Evolutionary conservation across 2,113 vertebrate species (phyloP).

Genomic region (Tachuris rubrigastra): DNA sequence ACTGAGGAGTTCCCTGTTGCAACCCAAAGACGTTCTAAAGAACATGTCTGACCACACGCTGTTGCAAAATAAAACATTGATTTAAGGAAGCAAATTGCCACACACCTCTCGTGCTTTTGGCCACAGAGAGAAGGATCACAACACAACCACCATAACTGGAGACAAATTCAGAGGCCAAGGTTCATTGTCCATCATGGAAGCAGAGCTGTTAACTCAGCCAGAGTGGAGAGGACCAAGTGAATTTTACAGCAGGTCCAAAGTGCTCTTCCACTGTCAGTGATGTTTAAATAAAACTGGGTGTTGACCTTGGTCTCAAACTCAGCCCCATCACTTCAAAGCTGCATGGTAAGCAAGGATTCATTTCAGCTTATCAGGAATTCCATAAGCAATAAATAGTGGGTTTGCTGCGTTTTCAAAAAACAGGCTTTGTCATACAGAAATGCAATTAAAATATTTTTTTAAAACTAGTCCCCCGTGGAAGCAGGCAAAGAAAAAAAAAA

Average conservation of each 20-base stretch:
- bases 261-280: background rate
- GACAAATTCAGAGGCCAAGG: background rate
- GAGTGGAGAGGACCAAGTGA: fast-evolving
- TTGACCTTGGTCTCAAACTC: background rate
- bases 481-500: background rate
- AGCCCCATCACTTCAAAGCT: background rate
- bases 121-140: background rate
- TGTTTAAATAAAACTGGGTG: background rate
- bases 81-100: background rate
- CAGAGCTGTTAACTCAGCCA: background rate
- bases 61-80: fast-evolving
- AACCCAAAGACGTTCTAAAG: background rate
- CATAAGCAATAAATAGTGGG: background rate
- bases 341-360: background rate
- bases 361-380: background rate
- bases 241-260: background rate
- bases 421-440: background rate
- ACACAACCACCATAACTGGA: background rate
- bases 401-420: background rate
- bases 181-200: background rate
- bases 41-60: background rate
- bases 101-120: background rate
- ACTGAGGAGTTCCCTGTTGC: background rate
- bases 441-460: background rate
- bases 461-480: background rate